phyloP scores from a whole-genome alignment of 2,888 invertebrate species.

The Mythimna ferrago region DNA sequence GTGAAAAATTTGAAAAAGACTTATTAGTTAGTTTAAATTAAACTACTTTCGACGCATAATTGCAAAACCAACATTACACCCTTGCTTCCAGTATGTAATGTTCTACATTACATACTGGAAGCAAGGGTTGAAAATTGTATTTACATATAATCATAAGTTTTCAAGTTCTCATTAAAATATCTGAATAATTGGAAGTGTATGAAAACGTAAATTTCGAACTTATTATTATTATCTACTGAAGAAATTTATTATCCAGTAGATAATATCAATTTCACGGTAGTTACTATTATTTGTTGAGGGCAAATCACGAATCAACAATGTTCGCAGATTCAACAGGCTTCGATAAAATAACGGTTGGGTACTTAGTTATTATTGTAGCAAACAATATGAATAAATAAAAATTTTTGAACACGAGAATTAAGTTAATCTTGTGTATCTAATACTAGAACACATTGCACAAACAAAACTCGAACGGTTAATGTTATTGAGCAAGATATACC shows the following conservation, averaged over 20 bases:
- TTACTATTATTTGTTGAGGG: conserved; percentile 5
- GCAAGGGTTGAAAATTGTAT: not conserved
- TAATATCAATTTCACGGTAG: conserved; percentile 8
- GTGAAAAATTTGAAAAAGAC: not conserved
- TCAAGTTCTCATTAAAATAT: not conserved
- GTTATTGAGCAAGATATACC: too few species aligned
- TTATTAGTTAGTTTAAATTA: not conserved
- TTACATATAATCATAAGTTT: not conserved
- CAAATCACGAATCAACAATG: conserved; percentile 14
- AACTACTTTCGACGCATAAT: not conserved
- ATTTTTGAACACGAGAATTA: too few species aligned
- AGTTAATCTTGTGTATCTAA: too few species aligned
- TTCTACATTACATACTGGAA: not conserved
- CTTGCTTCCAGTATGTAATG: too few species aligned
- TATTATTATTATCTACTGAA: not conserved
- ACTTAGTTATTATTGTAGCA: not conserved
- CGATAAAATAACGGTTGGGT: conserved; percentile 1
- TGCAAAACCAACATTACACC: not conserved
- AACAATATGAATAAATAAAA: too few species aligned
- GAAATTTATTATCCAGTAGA: conserved; percentile 20
- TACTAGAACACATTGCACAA: too few species aligned
- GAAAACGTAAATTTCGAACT: conserved; percentile 3
- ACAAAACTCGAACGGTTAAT: too few species aligned
- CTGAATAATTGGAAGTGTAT: not conserved
- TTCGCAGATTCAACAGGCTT: conserved; percentile 22